Conservation (phyloP, 2,888 invertebrate genomes). For the Drosophila macrospina region DNA sequence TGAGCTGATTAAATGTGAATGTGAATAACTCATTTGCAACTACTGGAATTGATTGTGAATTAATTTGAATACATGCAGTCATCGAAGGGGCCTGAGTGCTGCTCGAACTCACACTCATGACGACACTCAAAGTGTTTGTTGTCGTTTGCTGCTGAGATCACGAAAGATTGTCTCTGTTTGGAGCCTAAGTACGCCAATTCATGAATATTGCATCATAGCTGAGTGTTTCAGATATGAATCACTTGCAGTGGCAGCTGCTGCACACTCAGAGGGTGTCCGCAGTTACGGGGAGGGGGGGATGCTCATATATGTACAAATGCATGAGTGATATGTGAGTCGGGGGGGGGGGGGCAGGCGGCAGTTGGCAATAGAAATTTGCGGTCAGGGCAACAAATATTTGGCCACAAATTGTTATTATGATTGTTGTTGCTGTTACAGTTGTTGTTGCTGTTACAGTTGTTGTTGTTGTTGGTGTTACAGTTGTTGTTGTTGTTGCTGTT, state of each 20-base stretch:
- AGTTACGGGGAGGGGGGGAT: not conserved
- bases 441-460: conserved; percentile 24
- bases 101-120: conserved; percentile 33
- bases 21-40: not conserved
- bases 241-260: conserved; percentile 23
- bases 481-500: conserved; percentile 24
- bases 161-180: conserved; percentile 5
- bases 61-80: not conserved
- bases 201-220: conserved; percentile 54
- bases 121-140: conserved; percentile 33
- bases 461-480: conserved; percentile 17
- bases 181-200: conserved; percentile 25
- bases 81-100: not conserved
- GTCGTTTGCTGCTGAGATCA: conserved; percentile 28
- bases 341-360: not conserved
- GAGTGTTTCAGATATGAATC: conserved; percentile 44
- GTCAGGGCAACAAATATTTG: conserved; percentile 70
- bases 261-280: not conserved
- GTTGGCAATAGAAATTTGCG: conserved; percentile 61
- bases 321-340: conserved; percentile 31
- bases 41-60: not conserved
- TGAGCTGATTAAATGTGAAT: not conserved
- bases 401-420: conserved; percentile 76
- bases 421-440: conserved; percentile 32
- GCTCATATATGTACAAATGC: not conserved